These are phyloP conservation scores for Perca schrenkii DNA, from an alignment of 2,113 vertebrate species.

Conservation along the genomic window DNA sequence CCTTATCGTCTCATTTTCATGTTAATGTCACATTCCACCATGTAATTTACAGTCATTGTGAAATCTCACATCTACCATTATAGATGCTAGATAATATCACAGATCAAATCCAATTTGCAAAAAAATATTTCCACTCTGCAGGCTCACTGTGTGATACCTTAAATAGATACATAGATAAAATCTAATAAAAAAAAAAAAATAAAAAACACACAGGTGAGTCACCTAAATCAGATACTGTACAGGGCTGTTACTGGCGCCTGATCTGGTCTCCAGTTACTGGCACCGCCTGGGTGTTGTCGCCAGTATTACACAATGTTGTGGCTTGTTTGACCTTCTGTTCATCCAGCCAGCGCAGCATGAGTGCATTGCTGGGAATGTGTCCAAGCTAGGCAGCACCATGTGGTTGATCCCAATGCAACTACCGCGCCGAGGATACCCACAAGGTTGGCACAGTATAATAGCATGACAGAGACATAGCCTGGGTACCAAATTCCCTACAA, in stretches of 20 bases:
- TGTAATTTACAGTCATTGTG: slow-evolving; percentile 36
- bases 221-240: slow-evolving; percentile 11
- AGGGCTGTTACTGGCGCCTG: slow-evolving; percentile 11
- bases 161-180: slow-evolving; percentile 5
- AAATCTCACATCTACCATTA: slow-evolving; percentile 51
- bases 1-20: slow-evolving; percentile 34
- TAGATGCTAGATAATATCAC: slow-evolving; percentile 28
- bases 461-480: slow-evolving; percentile 14
- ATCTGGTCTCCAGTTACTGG: slow-evolving; percentile 29
- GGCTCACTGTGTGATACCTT: slow-evolving; percentile 19
- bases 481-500: slow-evolving; percentile 31
- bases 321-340: slow-evolving; percentile 77
- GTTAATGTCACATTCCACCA: slow-evolving; percentile 43
- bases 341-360: slow-evolving; percentile 55
- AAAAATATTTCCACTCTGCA: slow-evolving; percentile 43
- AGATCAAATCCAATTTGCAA: slow-evolving; percentile 57
- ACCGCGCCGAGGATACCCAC: slow-evolving; percentile 52
- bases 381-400: slow-evolving; percentile 55
- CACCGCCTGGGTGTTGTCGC: slow-evolving; percentile 27
- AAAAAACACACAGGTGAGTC: slow-evolving; percentile 23
- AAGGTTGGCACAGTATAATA: slow-evolving; percentile 25
- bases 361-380: slow-evolving; percentile 38
- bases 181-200: slow-evolving; percentile 19
- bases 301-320: slow-evolving; percentile 56
- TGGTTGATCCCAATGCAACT: slow-evolving; percentile 70